A percentile compares a stretch with the other conserved stretches of the same genome.
Evolutionary conservation across 1,140 invertebrate genomes (phyloP).

Genomic region (Scaptomyza graminum): DNA sequence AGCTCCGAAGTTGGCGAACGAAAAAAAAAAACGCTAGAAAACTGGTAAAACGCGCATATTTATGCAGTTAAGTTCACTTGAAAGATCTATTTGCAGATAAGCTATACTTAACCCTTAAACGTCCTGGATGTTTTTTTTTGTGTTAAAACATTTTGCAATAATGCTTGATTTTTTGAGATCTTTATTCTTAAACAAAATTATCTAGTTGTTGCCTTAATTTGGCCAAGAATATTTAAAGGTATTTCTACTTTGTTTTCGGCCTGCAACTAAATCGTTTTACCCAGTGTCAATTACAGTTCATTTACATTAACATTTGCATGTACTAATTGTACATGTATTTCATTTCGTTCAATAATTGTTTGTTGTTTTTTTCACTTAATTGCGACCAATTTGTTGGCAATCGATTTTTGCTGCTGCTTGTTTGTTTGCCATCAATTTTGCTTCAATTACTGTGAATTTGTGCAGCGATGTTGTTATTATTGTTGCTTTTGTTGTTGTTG

Average conservation of each 20-base stretch:
- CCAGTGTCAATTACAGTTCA: background rate
- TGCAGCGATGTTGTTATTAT: background rate
- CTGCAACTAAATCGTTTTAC: background rate
- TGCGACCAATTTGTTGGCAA: background rate
- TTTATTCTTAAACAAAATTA: no score
- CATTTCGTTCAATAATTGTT: constrained; percentile 1
- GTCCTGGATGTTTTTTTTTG: background rate
- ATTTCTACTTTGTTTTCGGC: background rate
- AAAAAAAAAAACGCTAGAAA: background rate
- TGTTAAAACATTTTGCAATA: background rate
- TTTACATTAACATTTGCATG: background rate
- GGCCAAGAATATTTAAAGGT: no score
- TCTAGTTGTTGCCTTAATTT: no score
- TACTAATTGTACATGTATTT: background rate
- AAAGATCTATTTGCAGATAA: constrained; percentile 6
- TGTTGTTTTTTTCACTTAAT: background rate
- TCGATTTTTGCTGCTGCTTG: constrained; percentile 16
- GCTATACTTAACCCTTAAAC: background rate
- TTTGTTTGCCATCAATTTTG: constrained; percentile 4
- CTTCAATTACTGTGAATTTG: no score
- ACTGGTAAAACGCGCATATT: constrained; percentile 2
- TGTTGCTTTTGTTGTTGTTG: background rate
- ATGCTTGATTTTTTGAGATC: no score
- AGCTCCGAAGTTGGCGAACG: constrained; percentile 27
- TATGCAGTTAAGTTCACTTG: background rate